These are phyloP conservation scores for Sphinx pinastri DNA, from an alignment of 2,888 invertebrate genomes.

Conservation along the genomic window DNA sequence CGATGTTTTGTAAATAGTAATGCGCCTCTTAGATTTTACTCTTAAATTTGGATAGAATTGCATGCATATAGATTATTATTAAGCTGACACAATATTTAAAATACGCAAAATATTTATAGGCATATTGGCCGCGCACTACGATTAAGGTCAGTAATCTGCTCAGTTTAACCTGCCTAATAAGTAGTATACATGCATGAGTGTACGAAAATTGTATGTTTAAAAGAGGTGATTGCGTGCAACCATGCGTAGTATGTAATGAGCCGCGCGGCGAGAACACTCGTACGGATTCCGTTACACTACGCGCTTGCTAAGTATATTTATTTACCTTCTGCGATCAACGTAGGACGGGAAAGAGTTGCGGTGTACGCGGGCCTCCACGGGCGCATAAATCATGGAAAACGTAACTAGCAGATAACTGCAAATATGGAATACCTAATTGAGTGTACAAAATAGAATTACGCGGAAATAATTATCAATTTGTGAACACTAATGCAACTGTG, in stretches of 20 bases:
- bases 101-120: too few species aligned
- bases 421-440: too few species aligned
- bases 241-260: constrained; percentile 56
- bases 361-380: background rate
- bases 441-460: too few species aligned
- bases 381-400: background rate
- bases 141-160: background rate
- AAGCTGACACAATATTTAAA: too few species aligned
- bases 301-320: constrained; percentile 20
- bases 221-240: constrained; percentile 36
- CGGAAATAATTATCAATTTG: too few species aligned
- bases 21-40: too few species aligned
- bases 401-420: too few species aligned
- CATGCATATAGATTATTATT: too few species aligned
- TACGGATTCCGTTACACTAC: constrained; percentile 56
- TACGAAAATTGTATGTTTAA: constrained; percentile 19
- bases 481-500: too few species aligned
- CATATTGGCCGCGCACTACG: too few species aligned
- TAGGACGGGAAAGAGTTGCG: background rate
- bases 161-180: background rate
- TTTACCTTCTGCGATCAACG: constrained; percentile 2
- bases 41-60: too few species aligned
- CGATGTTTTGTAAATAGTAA: too few species aligned
- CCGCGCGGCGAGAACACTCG: constrained; percentile 47
- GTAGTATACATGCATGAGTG: background rate